Conservation (phyloP, 2,797 vertebrate species). For the Coccyzus lansbergi region DNA sequence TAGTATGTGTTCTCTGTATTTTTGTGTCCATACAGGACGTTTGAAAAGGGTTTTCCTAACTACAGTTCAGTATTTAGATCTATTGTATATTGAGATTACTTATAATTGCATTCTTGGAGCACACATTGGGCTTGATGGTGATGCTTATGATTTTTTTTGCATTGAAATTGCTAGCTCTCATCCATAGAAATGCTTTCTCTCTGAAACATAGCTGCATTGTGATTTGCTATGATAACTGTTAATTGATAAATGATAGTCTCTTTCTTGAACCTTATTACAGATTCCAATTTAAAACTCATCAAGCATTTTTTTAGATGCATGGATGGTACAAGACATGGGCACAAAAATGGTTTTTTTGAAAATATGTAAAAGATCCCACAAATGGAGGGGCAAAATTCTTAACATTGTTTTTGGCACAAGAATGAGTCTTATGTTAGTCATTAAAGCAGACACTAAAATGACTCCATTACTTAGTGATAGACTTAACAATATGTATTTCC, state of each 20-base stretch:
- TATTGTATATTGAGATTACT: conserved; percentile 9
- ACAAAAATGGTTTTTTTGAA: neutral
- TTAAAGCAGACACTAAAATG: accelerated
- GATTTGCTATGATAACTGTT: conserved; percentile 66
- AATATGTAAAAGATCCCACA: neutral
- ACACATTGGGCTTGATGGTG: conserved; percentile 46
- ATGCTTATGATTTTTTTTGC: conserved; percentile 61
- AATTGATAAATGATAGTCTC: conserved; percentile 70
- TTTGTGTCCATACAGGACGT: neutral
- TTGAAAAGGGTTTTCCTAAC: conserved; percentile 52
- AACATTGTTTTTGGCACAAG: neutral
- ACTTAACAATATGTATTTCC: neutral
- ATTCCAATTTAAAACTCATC: conserved; percentile 6
- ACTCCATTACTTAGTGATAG: neutral
- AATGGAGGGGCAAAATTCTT: neutral
- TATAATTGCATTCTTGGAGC: conserved; percentile 51
- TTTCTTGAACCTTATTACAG: conserved; percentile 55
- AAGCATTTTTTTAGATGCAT: neutral
- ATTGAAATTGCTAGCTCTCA: conserved; percentile 56
- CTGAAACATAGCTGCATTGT: conserved; percentile 60
- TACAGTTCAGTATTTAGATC: conserved; percentile 46
- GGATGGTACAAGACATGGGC: neutral
- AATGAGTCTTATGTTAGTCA: neutral
- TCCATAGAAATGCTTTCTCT: conserved; percentile 62
- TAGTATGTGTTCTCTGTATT: neutral